Conservation (phyloP, 2,888 invertebrate genomes). For the Helobdella robusta region DNA sequence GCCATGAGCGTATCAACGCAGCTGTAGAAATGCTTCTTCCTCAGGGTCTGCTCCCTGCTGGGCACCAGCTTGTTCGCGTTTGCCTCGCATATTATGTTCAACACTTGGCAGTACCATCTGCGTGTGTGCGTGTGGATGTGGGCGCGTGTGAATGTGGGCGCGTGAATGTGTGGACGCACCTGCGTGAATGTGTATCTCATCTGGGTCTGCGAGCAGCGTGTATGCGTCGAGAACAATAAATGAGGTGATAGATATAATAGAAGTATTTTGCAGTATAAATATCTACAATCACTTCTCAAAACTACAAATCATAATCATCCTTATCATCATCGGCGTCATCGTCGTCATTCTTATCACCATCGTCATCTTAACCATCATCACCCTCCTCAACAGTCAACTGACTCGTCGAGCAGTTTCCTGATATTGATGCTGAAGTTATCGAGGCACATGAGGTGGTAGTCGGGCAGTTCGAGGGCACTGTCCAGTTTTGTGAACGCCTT, state of each 20-base stretch:
- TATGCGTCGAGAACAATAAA: too few species aligned
- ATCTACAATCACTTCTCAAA: background rate
- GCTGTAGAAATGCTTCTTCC: slow-evolving; percentile 64
- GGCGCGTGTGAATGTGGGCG: too few species aligned
- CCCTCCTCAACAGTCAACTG: background rate
- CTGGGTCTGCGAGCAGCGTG: too few species aligned
- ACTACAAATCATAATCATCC: background rate
- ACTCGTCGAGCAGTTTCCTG: slow-evolving; percentile 20
- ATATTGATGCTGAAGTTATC: slow-evolving; percentile 19
- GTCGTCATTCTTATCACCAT: background rate
- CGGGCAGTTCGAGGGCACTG: slow-evolving; percentile 12
- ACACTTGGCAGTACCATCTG: slow-evolving; percentile 18
- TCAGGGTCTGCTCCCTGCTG: slow-evolving; percentile 6
- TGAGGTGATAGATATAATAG: too few species aligned
- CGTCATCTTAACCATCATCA: background rate
- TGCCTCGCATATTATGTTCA: slow-evolving; percentile 17
- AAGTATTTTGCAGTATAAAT: too few species aligned
- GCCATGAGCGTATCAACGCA: slow-evolving; percentile 79
- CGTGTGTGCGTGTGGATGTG: too few species aligned
- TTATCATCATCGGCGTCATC: background rate
- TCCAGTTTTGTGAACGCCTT: background rate
- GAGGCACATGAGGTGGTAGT: slow-evolving; percentile 15
- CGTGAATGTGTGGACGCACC: too few species aligned
- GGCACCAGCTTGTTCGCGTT: slow-evolving; percentile 21
- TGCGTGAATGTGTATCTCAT: too few species aligned